phyloP scores from a whole-genome alignment of 2,797 vertebrate genomes.

The Notolabrus celidotus region DNA sequence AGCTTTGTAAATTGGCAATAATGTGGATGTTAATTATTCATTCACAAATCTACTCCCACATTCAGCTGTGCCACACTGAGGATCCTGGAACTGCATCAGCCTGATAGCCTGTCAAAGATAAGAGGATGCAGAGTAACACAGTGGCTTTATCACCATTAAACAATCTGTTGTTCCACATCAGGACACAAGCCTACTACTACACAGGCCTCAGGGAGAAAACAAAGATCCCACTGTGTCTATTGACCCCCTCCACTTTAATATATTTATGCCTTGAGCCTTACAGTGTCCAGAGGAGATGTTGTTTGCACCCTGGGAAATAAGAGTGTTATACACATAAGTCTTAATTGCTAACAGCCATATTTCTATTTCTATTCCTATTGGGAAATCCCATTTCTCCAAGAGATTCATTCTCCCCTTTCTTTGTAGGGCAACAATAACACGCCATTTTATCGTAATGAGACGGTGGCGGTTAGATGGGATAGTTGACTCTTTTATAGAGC shows the following conservation, averaged over 20 bases:
- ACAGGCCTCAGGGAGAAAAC: conserved; percentile 33
- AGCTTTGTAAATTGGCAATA: conserved; percentile 10
- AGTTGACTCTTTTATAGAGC: too few species aligned
- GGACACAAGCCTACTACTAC: conserved; percentile 28
- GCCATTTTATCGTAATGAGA: too few species aligned
- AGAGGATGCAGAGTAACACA: conserved; percentile 20
- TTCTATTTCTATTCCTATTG: too few species aligned
- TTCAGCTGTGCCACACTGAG: conserved; percentile 18
- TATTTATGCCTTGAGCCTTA: conserved; percentile 17
- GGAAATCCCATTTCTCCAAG: too few species aligned
- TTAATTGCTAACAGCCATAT: neutral
- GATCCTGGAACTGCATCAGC: neutral
- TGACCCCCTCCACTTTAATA: conserved; percentile 34
- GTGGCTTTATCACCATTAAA: conserved; percentile 27
- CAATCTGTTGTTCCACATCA: conserved; percentile 46
- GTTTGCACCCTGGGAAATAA: neutral
- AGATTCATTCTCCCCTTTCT: neutral
- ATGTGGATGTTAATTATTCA: conserved; percentile 47
- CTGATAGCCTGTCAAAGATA: conserved; percentile 19
- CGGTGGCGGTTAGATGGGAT: too few species aligned
- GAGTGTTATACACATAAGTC: too few species aligned
- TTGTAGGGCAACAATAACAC: neutral
- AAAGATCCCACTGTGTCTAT: conserved; percentile 19
- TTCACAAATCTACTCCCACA: conserved; percentile 8
- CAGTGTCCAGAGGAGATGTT: conserved; percentile 12